Evolutionary conservation across 2,888 invertebrate genomes (phyloP).

Genomic region (Sepiola atlantica): DNA sequence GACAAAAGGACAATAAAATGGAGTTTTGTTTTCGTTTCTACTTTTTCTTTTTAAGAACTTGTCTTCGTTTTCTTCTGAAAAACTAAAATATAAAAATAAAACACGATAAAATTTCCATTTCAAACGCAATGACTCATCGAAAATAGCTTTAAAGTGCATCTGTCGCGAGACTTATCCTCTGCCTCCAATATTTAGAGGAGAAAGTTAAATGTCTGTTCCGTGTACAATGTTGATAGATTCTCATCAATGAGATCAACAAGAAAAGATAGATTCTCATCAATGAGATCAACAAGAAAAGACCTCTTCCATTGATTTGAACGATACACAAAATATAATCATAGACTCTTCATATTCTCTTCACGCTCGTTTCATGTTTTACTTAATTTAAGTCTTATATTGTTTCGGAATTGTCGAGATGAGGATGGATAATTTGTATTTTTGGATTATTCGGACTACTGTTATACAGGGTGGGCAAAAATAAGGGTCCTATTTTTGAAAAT

Average conservation of each 20-base stretch:
- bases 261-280: too few relatives aligned
- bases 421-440: too few relatives aligned
- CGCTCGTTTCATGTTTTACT: too few relatives aligned
- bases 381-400: too few relatives aligned
- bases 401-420: too few relatives aligned
- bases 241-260: not conserved
- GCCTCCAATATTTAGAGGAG: not conserved
- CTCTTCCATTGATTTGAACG: not conserved
- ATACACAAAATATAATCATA: not conserved
- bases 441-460: too few relatives aligned
- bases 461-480: too few relatives aligned
- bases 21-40: not conserved
- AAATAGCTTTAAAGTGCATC: not conserved
- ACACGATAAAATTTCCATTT: not conserved
- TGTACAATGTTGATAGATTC: not conserved
- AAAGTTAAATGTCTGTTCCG: not conserved
- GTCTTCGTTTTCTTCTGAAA: not conserved
- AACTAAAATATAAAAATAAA: not conserved
- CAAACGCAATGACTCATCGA: not conserved
- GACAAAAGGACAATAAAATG: not conserved
- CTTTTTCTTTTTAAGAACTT: not conserved
- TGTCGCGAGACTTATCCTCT: not conserved
- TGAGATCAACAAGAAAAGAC: not conserved
- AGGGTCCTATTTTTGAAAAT: too few relatives aligned
- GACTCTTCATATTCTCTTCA: not conserved